Percentiles rank a stretch among this genome's conserved stretches.
These are phyloP conservation scores for Zaprionus davidi DNA, from an alignment of 1,140 invertebrate species.

Conservation along the genomic window DNA sequence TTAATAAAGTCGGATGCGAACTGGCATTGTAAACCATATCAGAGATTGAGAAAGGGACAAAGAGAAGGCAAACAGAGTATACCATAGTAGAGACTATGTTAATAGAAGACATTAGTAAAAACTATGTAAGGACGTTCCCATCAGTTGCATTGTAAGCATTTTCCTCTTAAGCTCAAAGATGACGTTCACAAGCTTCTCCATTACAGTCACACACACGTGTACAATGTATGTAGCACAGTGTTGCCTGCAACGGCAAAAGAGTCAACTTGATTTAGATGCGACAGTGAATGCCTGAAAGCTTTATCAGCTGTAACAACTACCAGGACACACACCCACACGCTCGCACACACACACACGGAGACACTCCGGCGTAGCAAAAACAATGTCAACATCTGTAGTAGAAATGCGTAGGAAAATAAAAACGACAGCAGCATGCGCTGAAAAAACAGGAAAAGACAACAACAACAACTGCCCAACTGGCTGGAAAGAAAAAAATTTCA, in stretches of 20 bases:
- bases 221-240: conserved; percentile 1
- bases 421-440: conserved; percentile 23
- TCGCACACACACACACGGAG: conserved; percentile 8
- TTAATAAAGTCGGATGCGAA: too few relatives aligned
- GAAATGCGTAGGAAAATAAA: conserved; percentile 57
- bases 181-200: neutral
- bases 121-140: neutral
- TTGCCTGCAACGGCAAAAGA: conserved; percentile 14
- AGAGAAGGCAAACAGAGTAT: neutral
- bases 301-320: conserved; percentile 69
- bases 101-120: conserved; percentile 28
- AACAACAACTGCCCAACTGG: conserved; percentile 55
- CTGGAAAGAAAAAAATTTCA: conserved; percentile 72
- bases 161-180: neutral
- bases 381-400: conserved; percentile 55
- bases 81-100: neutral
- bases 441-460: conserved; percentile 39
- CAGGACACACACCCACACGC: neutral
- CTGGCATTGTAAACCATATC: too few relatives aligned
- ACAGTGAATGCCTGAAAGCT: conserved; percentile 57
- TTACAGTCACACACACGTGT: neutral
- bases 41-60: neutral
- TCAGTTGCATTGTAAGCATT: neutral
- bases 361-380: conserved; percentile 22
- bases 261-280: conserved; percentile 62